Conservation (phyloP, 2,113 vertebrate genomes). For the Nycticorax nycticorax region DNA sequence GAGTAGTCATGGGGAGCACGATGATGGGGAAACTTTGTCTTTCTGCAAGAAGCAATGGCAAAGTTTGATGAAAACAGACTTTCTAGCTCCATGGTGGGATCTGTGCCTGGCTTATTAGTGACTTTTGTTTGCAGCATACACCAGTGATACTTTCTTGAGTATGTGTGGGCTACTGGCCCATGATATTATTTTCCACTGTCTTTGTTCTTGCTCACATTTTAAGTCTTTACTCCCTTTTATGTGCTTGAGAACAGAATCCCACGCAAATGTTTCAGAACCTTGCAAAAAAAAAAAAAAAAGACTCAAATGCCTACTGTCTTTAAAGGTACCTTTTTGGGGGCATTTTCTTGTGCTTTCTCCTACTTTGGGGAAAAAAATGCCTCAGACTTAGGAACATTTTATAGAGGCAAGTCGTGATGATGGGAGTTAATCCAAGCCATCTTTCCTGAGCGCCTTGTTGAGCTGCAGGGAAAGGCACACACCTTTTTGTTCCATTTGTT, state of each 20-base stretch:
- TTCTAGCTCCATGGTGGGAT: background rate
- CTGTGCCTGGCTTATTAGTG: background rate
- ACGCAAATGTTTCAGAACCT: background rate
- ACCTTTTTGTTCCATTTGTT: background rate
- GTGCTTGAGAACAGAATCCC: background rate
- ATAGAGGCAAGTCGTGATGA: accelerated
- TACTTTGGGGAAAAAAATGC: background rate
- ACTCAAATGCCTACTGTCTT: background rate
- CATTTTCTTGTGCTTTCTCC: background rate
- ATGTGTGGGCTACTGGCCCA: constrained; percentile 8
- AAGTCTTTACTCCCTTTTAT: background rate
- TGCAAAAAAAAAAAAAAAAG: background rate
- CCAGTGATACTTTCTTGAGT: background rate
- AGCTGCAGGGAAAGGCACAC: background rate
- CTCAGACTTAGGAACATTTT: background rate
- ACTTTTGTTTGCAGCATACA: background rate
- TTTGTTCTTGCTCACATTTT: background rate
- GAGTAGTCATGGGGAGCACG: background rate
- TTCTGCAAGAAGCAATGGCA: background rate
- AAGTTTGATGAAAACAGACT: background rate
- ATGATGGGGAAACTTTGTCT: background rate
- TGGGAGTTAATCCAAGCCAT: background rate
- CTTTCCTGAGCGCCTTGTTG: background rate
- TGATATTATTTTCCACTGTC: constrained; percentile 17
- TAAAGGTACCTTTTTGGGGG: background rate